These are phyloP conservation scores for Zelleria hepariella DNA, from an alignment of 2,888 invertebrate genomes.

Conservation along the genomic window DNA sequence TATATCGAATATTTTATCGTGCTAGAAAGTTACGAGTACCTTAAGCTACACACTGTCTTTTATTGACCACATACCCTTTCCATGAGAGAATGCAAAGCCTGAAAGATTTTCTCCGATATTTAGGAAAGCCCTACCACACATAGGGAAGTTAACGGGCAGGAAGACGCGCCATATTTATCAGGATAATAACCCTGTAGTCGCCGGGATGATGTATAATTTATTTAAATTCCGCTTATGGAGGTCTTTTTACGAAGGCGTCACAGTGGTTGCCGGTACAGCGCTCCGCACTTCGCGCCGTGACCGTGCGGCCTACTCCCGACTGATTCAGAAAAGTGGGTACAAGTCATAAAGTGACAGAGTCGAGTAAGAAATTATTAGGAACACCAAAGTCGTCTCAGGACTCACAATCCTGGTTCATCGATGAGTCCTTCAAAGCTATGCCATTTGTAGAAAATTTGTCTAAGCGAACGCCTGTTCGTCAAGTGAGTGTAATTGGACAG, in stretches of 20 bases:
- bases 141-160: background rate
- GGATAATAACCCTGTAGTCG: slow-evolving; percentile 25
- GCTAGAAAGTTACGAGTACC: background rate
- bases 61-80: background rate
- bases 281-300: slow-evolving; percentile 67
- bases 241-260: slow-evolving; percentile 58
- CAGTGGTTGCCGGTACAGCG: slow-evolving; percentile 61
- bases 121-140: background rate
- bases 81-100: background rate
- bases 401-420: too few species aligned
- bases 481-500: too few species aligned
- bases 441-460: too few species aligned
- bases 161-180: background rate
- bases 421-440: too few species aligned
- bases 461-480: too few species aligned
- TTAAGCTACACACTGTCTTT: background rate
- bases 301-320: slow-evolving; percentile 33
- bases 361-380: too few species aligned
- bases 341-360: too few species aligned
- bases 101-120: background rate
- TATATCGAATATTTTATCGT: background rate
- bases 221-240: slow-evolving; percentile 52
- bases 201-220: slow-evolving; percentile 58
- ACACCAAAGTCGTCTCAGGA: too few species aligned
- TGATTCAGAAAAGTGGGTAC: too few species aligned